These are phyloP conservation scores for Leucophenga maculata DNA, from an alignment of 2,888 invertebrate species.

Conservation along the genomic window DNA sequence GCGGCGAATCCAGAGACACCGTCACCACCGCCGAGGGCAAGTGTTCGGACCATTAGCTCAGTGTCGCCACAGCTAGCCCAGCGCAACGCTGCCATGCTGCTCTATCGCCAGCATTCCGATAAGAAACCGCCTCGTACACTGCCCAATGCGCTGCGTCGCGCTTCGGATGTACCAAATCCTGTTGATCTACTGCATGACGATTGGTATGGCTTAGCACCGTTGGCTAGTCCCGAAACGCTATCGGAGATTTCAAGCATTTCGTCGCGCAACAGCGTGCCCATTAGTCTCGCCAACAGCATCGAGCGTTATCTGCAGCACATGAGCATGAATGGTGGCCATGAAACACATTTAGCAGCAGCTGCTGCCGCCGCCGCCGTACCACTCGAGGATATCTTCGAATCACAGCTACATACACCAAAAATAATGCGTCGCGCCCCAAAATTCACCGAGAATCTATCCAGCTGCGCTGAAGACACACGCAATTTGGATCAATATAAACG, in stretches of 20 bases:
- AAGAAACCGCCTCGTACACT: constrained; percentile 60
- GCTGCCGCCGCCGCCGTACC: constrained; percentile 56
- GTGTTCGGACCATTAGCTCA: neutral
- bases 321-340: constrained; percentile 37
- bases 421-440: constrained; percentile 79
- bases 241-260: constrained; percentile 86
- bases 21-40: constrained; percentile 42
- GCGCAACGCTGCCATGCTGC: constrained; percentile 26
- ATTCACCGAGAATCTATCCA: constrained; percentile 77
- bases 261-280: constrained; percentile 78
- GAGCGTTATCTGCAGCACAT: constrained; percentile 69
- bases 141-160: constrained; percentile 63
- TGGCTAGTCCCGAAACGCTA: constrained; percentile 87
- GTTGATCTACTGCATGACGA: constrained; percentile 77
- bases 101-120: constrained; percentile 65
- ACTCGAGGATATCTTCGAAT: constrained; percentile 71
- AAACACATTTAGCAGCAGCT: constrained; percentile 15
- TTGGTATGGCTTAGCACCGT: constrained; percentile 81
- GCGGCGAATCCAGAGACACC: neutral
- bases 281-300: constrained; percentile 71
- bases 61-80: constrained; percentile 30
- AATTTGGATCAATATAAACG: constrained; percentile 75
- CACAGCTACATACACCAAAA: constrained; percentile 74
- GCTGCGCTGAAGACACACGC: constrained; percentile 78
- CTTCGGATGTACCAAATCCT: constrained; percentile 64